Base-by-base conservation (phyloP, 2,113 vertebrate species). In the Climacteris rufus region DNA sequence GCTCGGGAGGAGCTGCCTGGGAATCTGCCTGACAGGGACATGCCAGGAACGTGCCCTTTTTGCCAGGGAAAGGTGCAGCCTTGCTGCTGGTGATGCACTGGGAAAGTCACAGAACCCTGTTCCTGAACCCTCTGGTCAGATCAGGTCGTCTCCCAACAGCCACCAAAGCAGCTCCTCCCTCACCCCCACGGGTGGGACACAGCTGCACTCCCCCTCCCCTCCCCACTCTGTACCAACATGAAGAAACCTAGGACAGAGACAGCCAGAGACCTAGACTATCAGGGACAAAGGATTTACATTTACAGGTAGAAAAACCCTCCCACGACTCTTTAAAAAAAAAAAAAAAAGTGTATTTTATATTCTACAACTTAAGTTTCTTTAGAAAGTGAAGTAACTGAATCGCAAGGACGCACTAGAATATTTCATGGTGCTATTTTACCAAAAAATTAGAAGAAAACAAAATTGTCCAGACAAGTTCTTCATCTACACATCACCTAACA, bases 221-320 rank as follows among this genome's bases (percentile, higher is more conserved):
- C 10, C 49, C 44, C 50, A 3, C 85, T 50, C 54, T 25, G 18
- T 16, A 91, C 44, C 89, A 89, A 30, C 57, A 42, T 2, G 0
- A 78, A 76, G 74, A 80, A 64, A 90, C 68, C 87, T 27, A 74
- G 35, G 75, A 90, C 84, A 96, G 84, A 85, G 60, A 56, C 72
- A 82, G 89, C 70, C 94, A 80, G 81, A 47, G 90, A 89, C 28
- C 90, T 82, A 92, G 37, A 84, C 95, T 96, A 93, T 30, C 72
- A 82, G 87, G 30, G 47, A 75, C 24, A 70, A 60, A 47, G 93
- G 77, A 71, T 39, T 74, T 65, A 78, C 64, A 40, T 50, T 89
- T 84, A 91, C 45, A 93, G 64, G 83, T 59, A 96, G 92, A 93
- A 97, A 95, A 97, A 94, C 70, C 87, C 95, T 83, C 93, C 78